Conservation (phyloP, 2,797 vertebrate genomes). For the Microchirus variegatus region DNA sequence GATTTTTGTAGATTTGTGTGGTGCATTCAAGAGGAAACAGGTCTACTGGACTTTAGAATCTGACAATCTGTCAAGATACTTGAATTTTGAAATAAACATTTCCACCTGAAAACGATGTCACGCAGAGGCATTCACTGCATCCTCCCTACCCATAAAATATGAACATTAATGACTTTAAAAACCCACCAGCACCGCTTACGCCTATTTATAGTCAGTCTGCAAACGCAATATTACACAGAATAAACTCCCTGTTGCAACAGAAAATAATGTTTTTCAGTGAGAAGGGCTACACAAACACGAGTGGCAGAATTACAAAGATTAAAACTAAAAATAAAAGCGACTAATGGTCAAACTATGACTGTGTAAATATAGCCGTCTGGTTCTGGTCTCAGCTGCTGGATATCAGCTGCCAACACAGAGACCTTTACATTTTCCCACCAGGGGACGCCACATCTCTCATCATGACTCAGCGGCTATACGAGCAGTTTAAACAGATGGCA, state of each 20-base stretch:
- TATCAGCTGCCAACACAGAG: constrained; percentile 53
- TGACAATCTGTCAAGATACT: constrained; percentile 49
- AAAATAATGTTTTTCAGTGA: too few relatives aligned
- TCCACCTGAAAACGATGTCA: constrained; percentile 37
- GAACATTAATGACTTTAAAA: constrained; percentile 21
- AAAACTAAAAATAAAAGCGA: constrained; percentile 47
- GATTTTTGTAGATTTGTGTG: constrained; percentile 23
- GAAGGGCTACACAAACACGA: too few relatives aligned
- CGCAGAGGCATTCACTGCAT: constrained; percentile 4
- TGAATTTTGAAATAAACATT: constrained; percentile 70
- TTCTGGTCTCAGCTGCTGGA: constrained; percentile 52
- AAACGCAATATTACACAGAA: constrained; percentile 28
- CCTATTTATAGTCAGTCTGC: constrained; percentile 42
- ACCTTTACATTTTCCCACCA: constrained; percentile 60
- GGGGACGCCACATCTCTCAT: constrained; percentile 74
- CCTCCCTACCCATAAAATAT: background rate
- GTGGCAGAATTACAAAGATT: constrained; percentile 38
- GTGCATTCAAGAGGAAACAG: constrained; percentile 12
- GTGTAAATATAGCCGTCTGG: constrained; percentile 60
- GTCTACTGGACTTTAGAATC: constrained; percentile 36
- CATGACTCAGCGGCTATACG: constrained; percentile 6
- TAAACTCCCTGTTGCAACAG: constrained; percentile 7
- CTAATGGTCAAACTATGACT: constrained; percentile 36
- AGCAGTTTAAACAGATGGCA: background rate
- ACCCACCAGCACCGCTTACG: constrained; percentile 11